These are phyloP conservation scores for Ceratina australensis DNA, from an alignment of 1,140 invertebrate species.

Conservation along the genomic window DNA sequence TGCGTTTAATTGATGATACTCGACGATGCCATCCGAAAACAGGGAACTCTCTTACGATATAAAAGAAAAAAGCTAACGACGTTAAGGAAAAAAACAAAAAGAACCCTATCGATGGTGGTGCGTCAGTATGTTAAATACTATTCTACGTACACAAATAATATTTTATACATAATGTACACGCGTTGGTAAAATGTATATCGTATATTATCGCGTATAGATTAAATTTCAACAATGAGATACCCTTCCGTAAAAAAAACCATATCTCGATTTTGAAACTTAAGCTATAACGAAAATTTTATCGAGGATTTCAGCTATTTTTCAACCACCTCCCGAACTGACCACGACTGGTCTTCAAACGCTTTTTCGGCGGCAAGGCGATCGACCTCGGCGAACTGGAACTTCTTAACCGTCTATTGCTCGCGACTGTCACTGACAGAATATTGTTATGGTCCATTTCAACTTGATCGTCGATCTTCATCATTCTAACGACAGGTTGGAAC, in stretches of 20 bases:
- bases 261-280: conserved; percentile 46
- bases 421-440: conserved; percentile 75
- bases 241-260: background rate
- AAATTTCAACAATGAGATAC: conserved; percentile 57
- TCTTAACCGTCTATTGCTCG: conserved; percentile 75
- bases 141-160: conserved; percentile 74
- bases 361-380: conserved; percentile 64
- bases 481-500: conserved; percentile 77
- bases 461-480: conserved; percentile 77
- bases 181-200: background rate
- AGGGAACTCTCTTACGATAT: conserved; percentile 46
- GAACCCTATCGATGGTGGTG: conserved; percentile 63
- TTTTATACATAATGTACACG: conserved; percentile 76
- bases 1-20: too few species aligned
- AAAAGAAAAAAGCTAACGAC: conserved; percentile 27
- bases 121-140: conserved; percentile 73
- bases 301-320: conserved; percentile 73
- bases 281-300: conserved; percentile 23
- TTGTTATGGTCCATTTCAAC: conserved; percentile 75
- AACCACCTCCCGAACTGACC: conserved; percentile 72
- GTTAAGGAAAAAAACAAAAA: conserved; percentile 64
- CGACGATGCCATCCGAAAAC: too few species aligned
- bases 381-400: conserved; percentile 74
- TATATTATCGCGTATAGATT: conserved; percentile 25
- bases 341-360: conserved; percentile 65